Percentiles rank a stretch among this genome's conserved stretches.
These are phyloP conservation scores for Torymus aiolomorphi DNA, from an alignment of 2,888 invertebrate species.

Conservation along the genomic window DNA sequence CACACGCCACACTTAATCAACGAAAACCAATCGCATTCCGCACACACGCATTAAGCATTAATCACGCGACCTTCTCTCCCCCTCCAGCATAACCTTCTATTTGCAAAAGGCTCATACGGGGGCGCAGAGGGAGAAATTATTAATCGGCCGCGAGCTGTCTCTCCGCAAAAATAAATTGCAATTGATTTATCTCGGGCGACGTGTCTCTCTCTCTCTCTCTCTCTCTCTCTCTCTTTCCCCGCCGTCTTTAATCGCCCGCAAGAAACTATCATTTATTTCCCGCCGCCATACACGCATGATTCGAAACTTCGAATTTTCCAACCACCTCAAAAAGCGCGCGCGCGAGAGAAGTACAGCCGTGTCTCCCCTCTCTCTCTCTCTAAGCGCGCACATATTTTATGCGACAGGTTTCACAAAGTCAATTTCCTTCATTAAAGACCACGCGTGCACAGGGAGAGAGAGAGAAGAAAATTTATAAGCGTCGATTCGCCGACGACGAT, in stretches of 20 bases:
- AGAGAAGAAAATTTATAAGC: not conserved
- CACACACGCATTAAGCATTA: conserved; percentile 22
- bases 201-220: not conserved
- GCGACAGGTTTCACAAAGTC: conserved; percentile 47
- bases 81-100: not conserved
- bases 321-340: conserved; percentile 22
- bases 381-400: conserved; percentile 24
- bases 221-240: too few species aligned
- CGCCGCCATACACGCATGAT: not conserved
- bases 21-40: too few species aligned
- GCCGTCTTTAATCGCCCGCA: not conserved
- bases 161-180: conserved; percentile 34
- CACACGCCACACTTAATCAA: too few species aligned
- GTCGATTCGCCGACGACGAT: conserved; percentile 51
- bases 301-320: conserved; percentile 20
- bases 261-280: conserved; percentile 27
- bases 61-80: conserved; percentile 25
- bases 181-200: conserved; percentile 40
- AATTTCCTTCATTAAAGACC: conserved; percentile 56
- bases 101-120: not conserved
- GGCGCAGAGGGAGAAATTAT: conserved; percentile 20
- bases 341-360: too few species aligned
- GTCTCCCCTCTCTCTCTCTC: too few species aligned
- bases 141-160: conserved; percentile 21
- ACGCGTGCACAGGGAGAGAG: conserved; percentile 26